Evolutionary conservation across 2,888 invertebrate genomes (phyloP).

Genomic region (Chrysolina haemoptera): DNA sequence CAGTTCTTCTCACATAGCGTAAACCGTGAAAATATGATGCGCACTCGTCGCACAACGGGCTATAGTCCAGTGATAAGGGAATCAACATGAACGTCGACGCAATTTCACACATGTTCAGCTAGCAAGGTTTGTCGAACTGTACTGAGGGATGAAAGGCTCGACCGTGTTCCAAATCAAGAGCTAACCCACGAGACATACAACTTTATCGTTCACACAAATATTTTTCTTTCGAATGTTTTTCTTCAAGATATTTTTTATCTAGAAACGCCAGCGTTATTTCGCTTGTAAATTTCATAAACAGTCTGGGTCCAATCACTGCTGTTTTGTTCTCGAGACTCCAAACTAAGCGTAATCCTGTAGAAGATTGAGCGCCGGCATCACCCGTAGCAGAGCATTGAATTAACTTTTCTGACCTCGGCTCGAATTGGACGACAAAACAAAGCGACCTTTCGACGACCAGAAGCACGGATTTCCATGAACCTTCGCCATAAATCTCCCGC

Average conservation of each 20-base stretch:
- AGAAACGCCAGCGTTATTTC: not conserved
- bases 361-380: not conserved
- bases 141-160: too few relatives aligned
- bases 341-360: not conserved
- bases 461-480: constrained; percentile 15
- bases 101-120: too few relatives aligned
- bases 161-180: too few relatives aligned
- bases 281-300: not conserved
- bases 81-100: too few relatives aligned
- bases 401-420: constrained; percentile 3
- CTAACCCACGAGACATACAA: too few relatives aligned
- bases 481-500: constrained; percentile 52
- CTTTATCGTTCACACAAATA: too few relatives aligned
- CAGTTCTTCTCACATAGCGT: too few relatives aligned
- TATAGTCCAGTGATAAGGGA: too few relatives aligned
- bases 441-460: constrained; percentile 9
- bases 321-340: not conserved
- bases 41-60: too few relatives aligned
- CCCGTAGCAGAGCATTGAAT: not conserved
- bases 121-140: too few relatives aligned
- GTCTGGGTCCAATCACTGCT: not conserved
- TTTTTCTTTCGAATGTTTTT: too few relatives aligned
- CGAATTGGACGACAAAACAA: constrained; percentile 12
- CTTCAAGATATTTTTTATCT: not conserved
- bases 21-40: too few relatives aligned